Evolutionary conservation across 2,797 vertebrate species (phyloP), one percentile per base, ranked within the genome.

Genomic region (Tapera naevia): DNA sequence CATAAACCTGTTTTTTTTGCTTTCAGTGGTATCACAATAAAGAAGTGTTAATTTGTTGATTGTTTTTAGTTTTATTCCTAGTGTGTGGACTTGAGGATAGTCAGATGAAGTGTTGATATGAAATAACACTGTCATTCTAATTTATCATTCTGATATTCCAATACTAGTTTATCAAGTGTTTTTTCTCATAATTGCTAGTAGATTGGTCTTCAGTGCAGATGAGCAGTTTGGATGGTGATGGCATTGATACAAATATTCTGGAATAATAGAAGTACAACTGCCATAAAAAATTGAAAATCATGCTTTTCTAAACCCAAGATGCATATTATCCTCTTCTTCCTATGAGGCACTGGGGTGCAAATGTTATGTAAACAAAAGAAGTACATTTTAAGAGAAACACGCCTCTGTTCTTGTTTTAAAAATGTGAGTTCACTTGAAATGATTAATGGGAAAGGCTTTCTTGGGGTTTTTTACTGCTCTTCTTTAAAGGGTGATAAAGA

Each of bases 401-500:
- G 60, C 33, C 70, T 90, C 64, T 91, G 66, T 88, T 80, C 41
- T 78, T 61, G 32, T 81, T 88, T 57, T 81, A 67, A 95, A 93
- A 93, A 76, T 58, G 79, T 86, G 87, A 94, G 48, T 82, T 93
- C 69, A 39, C 80, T 84, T 93, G 83, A 71, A 90, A 79, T 93
- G 86, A 97, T 94, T 91, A 93, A 96, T 96, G 88, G 76, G 33
- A 88, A 96, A 89, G 54, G 60, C 66, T 94, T 94, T 95, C 89
- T 85, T 37, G 6, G 2, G 0, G 54, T 86, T 92, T 96, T 95
- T 91, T 89, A 95, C 45, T 89, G 41, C 83, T 95, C 51, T 93
- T 96, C 76, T 96, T 97, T 94, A 97, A 93, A 95, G 79, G 70
- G 91, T 89, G 92, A 88, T 95, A 96, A 96, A 97, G 89, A 93